Base-by-base conservation (phyloP, 2,113 vertebrate species). In the Dunckerocampus dactyliophorus region DNA sequence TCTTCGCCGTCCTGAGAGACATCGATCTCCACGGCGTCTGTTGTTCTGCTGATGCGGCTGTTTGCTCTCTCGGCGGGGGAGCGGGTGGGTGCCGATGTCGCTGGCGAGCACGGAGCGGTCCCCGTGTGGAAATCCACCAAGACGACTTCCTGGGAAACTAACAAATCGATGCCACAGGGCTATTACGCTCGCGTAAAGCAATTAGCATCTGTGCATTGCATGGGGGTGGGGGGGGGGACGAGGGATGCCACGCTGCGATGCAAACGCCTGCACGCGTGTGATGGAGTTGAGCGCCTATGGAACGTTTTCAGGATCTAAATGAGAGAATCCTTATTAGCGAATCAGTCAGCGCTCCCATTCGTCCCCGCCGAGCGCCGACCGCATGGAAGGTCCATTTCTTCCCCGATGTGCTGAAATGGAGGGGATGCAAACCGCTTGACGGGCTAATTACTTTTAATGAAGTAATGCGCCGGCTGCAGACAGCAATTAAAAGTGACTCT, bases 391-490 rank as follows among this genome's bases (percentile, higher is more conserved):
- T 87, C 82, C 79, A 75, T 82, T 82, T 83, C 80, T 72, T 76
- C 75, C 81, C 81, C 20, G 81, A 74, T 63, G 85, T 65, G 84
- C 72, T 24, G 79, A 77, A 89, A 84, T 82, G 82, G 82, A 84
- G 81, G 82, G 78, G 81, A 85, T 47, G 82, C 76, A 75, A 79
- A 74, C 80, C 77, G 75, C 81, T 87, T 89, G 89, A 83, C 88
- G 80, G 78, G 71, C 74, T 90, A 88, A 90, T 90, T 88, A 89
- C 78, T 88, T 87, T 84, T 82, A 90, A 88, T 90, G 89, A 88
- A 90, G 89, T 89, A 89, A 90, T 86, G 83, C 75, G 72, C 76
- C 83, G 83, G 81, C 81, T 73, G 75, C 81, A 85, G 88, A 85
- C 88, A 79, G 85, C 88, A 89, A 91, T 90, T 90, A 90, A 91